Evolutionary conservation across 2,113 vertebrate species (phyloP).

Genomic region (Cyphomyrus discorhynchus): DNA sequence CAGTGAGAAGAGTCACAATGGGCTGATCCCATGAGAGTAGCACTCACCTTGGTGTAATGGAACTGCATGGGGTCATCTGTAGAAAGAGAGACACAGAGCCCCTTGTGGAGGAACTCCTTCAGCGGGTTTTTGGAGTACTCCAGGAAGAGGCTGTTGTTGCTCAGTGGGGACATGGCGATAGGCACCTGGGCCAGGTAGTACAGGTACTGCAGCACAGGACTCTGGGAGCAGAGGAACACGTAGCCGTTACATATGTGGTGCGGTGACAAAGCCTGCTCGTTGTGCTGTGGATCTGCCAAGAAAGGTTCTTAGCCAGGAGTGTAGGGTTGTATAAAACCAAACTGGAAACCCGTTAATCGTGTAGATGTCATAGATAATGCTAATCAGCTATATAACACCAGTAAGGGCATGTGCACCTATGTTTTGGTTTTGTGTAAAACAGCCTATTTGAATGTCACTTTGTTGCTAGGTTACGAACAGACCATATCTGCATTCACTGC

Average conservation of each 20-base stretch:
- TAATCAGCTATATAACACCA: background rate
- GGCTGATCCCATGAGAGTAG: no score
- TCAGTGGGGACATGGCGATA: slow-evolving; percentile 97
- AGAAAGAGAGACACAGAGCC: slow-evolving; percentile 88
- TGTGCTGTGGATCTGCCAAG: background rate
- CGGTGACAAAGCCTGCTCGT: no score
- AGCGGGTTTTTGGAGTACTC: slow-evolving; percentile 95
- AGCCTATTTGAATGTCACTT: background rate
- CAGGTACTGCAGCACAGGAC: slow-evolving; percentile 93
- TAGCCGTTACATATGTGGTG: background rate
- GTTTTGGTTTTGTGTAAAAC: background rate
- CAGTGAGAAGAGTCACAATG: background rate
- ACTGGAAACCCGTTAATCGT: background rate
- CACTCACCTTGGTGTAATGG: slow-evolving; percentile 91
- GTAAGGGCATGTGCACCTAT: background rate
- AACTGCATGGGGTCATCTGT: slow-evolving; percentile 98
- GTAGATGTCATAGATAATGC: background rate
- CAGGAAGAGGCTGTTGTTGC: slow-evolving; percentile 96
- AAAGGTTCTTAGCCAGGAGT: background rate
- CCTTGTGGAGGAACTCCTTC: slow-evolving; percentile 89
- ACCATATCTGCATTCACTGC: background rate
- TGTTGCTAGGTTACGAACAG: background rate
- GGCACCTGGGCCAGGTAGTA: slow-evolving; percentile 95
- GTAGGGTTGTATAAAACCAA: background rate
- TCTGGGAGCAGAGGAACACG: slow-evolving; percentile 58